Percentiles rank a stretch among this genome's conserved stretches.
Evolutionary conservation across 2,797 vertebrate species (phyloP).

Genomic region (Cichlasoma orientale): DNA sequence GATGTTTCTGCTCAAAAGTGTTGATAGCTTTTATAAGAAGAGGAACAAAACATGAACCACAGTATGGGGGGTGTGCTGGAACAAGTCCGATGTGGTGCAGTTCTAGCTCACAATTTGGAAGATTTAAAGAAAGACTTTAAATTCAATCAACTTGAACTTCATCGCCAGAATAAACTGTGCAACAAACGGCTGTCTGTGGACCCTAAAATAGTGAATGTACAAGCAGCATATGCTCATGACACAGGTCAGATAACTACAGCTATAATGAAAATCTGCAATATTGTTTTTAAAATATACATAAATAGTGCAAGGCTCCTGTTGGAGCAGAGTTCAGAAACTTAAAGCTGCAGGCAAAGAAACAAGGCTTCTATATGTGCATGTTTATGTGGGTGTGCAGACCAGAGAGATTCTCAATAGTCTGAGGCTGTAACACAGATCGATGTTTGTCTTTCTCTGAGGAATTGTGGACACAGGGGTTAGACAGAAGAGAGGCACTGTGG

Average conservation of each 20-base stretch:
- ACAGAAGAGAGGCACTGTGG: constrained; percentile 22
- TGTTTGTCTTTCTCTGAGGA: constrained; percentile 71
- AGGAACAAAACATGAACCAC: background rate
- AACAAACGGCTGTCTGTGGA: background rate
- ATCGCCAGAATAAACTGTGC: background rate
- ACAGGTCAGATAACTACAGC: background rate
- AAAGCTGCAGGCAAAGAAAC: constrained; percentile 32
- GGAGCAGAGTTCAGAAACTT: constrained; percentile 23
- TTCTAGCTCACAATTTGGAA: background rate
- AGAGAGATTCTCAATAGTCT: constrained; percentile 46
- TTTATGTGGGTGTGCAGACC: constrained; percentile 38
- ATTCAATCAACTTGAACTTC: background rate
- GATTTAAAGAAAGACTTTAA: background rate
- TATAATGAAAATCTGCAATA: background rate
- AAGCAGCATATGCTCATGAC: background rate
- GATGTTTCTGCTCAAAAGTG: background rate
- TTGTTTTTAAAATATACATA: background rate
- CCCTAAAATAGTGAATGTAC: background rate
- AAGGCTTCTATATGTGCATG: background rate
- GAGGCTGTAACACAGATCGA: constrained; percentile 73
- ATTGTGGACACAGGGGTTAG: constrained; percentile 55
- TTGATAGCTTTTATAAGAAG: background rate
- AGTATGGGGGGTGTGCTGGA: background rate
- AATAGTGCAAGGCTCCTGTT: background rate
- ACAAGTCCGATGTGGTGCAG: background rate